Percentiles rank a stretch among this genome's conserved stretches.
Conservation (phyloP, 1,140 invertebrate genomes). For the Panagrolaimus sp. region DNA sequence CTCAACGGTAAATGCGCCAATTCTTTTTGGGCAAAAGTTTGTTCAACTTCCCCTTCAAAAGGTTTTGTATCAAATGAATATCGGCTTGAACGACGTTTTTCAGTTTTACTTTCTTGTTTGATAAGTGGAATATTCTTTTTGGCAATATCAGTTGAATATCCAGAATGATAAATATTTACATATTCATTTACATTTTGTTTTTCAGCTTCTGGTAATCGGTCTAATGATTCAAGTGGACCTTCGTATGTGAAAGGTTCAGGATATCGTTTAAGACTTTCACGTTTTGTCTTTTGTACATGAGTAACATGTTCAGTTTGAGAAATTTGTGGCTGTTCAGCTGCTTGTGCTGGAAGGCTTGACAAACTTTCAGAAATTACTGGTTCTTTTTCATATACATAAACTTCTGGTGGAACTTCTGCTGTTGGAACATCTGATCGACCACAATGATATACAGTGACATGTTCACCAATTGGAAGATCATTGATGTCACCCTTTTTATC, state of each 20-base stretch:
- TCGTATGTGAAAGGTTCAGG: neutral
- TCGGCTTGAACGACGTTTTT: neutral
- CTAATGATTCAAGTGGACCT: neutral
- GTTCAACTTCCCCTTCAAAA: neutral
- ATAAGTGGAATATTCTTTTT: neutral
- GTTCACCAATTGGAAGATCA: neutral
- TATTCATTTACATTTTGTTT: neutral
- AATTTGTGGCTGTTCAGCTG: neutral
- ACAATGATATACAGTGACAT: neutral
- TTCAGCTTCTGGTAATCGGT: neutral
- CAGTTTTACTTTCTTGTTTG: neutral
- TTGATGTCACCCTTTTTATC: neutral
- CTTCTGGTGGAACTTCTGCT: neutral
- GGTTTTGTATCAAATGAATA: neutral
- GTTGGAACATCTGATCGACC: slow-evolving; percentile 10
- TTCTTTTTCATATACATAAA: neutral
- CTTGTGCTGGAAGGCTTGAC: neutral
- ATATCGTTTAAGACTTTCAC: neutral
- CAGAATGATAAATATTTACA: neutral
- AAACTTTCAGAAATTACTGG: neutral
- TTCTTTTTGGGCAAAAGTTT: neutral
- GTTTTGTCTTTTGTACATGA: too few relatives aligned
- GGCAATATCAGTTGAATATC: neutral
- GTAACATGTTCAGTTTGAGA: neutral
- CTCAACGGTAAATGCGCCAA: neutral